Base-by-base conservation (phyloP, 2,797 vertebrate species). In the Tenualosa ilisha region DNA sequence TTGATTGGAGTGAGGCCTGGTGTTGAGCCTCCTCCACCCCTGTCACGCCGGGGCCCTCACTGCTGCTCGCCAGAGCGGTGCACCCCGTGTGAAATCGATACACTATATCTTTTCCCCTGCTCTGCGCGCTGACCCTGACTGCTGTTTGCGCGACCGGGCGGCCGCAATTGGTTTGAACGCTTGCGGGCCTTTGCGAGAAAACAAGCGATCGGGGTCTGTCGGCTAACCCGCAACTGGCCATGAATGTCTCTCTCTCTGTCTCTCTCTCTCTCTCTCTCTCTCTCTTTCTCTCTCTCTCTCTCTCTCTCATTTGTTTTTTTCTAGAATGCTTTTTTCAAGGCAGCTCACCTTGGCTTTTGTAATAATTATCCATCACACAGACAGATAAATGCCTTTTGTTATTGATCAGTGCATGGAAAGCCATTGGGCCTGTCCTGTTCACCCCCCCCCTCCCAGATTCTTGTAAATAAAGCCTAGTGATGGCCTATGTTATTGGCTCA, bases 21-120 rank as follows among this genome's bases (percentile, higher is more conserved):
- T 96, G 94, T 91, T 93, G 95, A 12, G 61, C 84, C 84, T 85
- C 79, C 87, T 82, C 85, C 83, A 75, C 86, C 82, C 87, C 53
- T 92, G 72, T 40, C 40, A 31, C 17, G 31, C 13, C 4, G 68
- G 31, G 31, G 31, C 68, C 26, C 68, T 31, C 2, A 31, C 68
- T 37, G 72, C 40, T 79, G 93, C 93, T 94, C 92, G 91, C 92
- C 93, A 93, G 26, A 92, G 93, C 83, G 72, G 86, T 7, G 93
- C 93, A 89, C 95, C 95, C 94, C 95, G 94, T 93, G 95, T 96
- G 96, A 97, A 97, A 97, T 97, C 96, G 95, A 97, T 97, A 97
- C 95, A 94, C 96, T 96, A 95, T 97, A 96, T 97, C 96, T 96
- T 96, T 96, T 95, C 95, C 95, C 91, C 94, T 95, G 96, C 96